phyloP scores from a whole-genome alignment of 2,888 invertebrate species.

The Ligdia adustata region DNA sequence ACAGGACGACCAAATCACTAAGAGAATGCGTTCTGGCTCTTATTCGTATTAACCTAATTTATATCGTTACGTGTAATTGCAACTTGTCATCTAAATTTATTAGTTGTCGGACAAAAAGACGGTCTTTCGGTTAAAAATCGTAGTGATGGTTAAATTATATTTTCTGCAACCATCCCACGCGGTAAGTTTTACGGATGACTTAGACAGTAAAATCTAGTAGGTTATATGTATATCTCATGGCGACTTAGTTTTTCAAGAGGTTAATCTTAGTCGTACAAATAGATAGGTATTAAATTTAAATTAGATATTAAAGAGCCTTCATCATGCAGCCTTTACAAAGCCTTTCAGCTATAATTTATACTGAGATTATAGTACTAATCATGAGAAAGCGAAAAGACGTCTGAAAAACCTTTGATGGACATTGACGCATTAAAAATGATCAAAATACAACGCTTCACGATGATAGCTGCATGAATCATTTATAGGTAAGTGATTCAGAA shows the following conservation, averaged over 20 bases:
- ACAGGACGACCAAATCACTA: not conserved
- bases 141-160: not conserved
- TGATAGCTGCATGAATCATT: slow-evolving; percentile 32
- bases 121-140: slow-evolving; percentile 1
- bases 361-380: too few relatives aligned
- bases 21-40: not conserved
- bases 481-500: slow-evolving; percentile 13
- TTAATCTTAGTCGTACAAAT: too few relatives aligned
- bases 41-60: not conserved
- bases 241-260: slow-evolving; percentile 3
- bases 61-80: not conserved
- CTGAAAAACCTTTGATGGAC: slow-evolving; percentile 14
- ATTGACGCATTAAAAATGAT: slow-evolving; percentile 28
- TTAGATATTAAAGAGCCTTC: too few relatives aligned
- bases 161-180: slow-evolving; percentile 7
- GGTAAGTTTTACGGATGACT: slow-evolving; percentile 4
- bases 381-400: too few relatives aligned
- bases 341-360: too few relatives aligned
- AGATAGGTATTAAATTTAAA: too few relatives aligned
- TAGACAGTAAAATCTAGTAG: slow-evolving; percentile 7
- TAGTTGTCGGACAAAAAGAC: not conserved
- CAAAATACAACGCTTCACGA: slow-evolving; percentile 31
- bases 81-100: not conserved
- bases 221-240: slow-evolving; percentile 2
- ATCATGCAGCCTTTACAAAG: too few relatives aligned